Percentiles rank a stretch among this genome's conserved stretches.
Conservation (phyloP, 2,888 invertebrate species). For the Rhogogaster chlorosoma region DNA sequence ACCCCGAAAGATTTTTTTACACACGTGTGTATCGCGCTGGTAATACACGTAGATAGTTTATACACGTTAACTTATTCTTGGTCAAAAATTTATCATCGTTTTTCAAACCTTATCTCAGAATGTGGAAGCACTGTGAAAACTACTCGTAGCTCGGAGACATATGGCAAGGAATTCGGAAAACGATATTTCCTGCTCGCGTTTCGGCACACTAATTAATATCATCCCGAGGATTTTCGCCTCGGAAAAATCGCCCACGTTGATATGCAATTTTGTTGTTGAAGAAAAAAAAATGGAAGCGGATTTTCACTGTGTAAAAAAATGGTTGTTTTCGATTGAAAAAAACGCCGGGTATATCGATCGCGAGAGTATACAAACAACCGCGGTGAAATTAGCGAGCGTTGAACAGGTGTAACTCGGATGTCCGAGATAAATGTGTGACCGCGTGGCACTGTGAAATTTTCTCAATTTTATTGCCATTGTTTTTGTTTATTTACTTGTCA, state of each 20-base stretch:
- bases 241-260: neutral
- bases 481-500: slow-evolving; percentile 26
- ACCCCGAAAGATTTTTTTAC: neutral
- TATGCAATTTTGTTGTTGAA: neutral
- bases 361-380: neutral
- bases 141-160: neutral
- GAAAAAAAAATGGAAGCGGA: neutral
- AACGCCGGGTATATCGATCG: slow-evolving; percentile 2
- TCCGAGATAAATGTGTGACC: neutral
- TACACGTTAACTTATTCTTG: neutral
- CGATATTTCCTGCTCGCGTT: neutral
- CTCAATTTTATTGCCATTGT: neutral
- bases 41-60: neutral
- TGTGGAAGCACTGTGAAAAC: neutral
- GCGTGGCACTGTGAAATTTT: neutral
- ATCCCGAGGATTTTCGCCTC: neutral
- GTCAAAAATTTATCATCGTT: neutral
- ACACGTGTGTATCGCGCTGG: neutral
- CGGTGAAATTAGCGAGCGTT: neutral
- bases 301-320: neutral
- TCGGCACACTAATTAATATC: neutral
- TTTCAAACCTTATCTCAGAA: neutral
- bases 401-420: neutral
- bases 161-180: neutral
- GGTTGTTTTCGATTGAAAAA: neutral